Conservation (phyloP, 1,140 invertebrate genomes). For the Hyphantria cunea region DNA sequence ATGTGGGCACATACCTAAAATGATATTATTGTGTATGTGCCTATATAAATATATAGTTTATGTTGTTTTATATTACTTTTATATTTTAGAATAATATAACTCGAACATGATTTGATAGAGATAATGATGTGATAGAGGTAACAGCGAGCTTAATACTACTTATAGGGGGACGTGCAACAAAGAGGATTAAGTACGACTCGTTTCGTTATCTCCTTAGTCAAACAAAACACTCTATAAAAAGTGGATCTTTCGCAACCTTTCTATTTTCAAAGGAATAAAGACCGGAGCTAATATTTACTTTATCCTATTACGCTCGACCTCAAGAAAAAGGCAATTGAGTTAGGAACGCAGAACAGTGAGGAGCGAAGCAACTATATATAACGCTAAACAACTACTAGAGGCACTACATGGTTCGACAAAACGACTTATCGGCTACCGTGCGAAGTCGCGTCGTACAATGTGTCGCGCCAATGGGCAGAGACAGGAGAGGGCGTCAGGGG, state of each 20-base stretch:
- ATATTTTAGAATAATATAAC: no score
- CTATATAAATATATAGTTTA: no score
- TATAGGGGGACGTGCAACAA: no score
- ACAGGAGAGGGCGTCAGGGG: slow-evolving; percentile 36
- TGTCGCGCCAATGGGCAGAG: slow-evolving; percentile 38
- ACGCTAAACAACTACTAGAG: slow-evolving; percentile 64
- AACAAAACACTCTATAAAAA: slow-evolving; percentile 36
- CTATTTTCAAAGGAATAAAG: slow-evolving; percentile 62
- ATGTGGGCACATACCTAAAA: slow-evolving; percentile 23
- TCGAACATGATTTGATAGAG: no score
- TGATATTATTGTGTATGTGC: slow-evolving; percentile 14
- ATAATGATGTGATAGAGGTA: no score
- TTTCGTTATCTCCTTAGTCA: slow-evolving; percentile 8
- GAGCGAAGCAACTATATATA: slow-evolving; percentile 35
- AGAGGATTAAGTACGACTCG: neutral
- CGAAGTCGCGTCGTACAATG: slow-evolving; percentile 33
- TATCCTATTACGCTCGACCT: slow-evolving; percentile 72
- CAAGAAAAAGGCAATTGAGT: slow-evolving; percentile 77
- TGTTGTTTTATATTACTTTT: no score
- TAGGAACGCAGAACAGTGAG: slow-evolving; percentile 47
- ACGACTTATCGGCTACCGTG: slow-evolving; percentile 34
- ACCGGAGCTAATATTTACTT: slow-evolving; percentile 74
- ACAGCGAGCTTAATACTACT: no score
- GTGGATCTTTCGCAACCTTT: slow-evolving; percentile 51
- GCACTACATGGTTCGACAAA: slow-evolving; percentile 58